These are phyloP conservation scores for Myotis brandtii DNA, from an alignment of 2,113 vertebrate species.

Conservation along the genomic window DNA sequence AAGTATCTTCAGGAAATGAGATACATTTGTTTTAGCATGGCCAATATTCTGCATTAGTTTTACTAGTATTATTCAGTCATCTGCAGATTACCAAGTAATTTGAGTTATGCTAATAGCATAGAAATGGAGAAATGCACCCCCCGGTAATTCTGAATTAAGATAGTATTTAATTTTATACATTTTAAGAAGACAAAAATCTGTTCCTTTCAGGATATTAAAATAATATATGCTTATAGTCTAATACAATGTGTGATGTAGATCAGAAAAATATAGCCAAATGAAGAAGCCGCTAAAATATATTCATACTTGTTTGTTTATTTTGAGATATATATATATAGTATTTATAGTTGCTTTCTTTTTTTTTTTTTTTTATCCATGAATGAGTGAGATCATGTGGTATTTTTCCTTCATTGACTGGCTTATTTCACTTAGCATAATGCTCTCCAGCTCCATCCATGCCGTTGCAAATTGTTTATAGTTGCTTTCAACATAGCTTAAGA, in stretches of 20 bases:
- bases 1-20: neutral
- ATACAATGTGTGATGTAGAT: neutral
- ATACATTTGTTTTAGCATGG: neutral
- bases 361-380: no score
- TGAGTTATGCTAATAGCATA: neutral
- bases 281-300: neutral
- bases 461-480: no score
- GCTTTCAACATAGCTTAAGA: neutral
- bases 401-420: no score
- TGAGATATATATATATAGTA: neutral
- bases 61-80: neutral
- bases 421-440: no score
- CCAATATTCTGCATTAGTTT: neutral
- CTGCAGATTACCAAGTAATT: neutral
- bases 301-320: neutral
- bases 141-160: neutral
- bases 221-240: neutral
- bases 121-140: neutral
- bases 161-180: neutral
- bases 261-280: neutral
- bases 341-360: neutral
- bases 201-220: neutral
- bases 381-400: no score
- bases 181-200: neutral
- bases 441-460: no score